These are phyloP conservation scores for Sitobion miscanthi DNA, from an alignment of 1,140 invertebrate species.

Conservation along the genomic window DNA sequence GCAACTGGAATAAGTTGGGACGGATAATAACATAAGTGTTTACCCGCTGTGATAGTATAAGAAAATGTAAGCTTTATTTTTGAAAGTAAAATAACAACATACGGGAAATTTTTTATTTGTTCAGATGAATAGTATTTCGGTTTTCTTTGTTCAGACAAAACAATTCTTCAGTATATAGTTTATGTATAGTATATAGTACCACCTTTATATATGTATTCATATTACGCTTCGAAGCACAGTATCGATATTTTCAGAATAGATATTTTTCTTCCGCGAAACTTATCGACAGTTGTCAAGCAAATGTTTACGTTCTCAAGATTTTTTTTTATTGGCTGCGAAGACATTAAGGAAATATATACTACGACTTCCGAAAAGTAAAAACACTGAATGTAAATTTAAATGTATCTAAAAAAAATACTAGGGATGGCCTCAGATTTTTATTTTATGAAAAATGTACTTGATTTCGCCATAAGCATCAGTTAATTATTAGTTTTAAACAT, in stretches of 20 bases:
- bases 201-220: neutral
- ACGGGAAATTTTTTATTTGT: constrained; percentile 14
- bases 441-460: neutral
- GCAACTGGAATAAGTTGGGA: neutral
- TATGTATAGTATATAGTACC: neutral
- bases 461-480: neutral
- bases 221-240: neutral
- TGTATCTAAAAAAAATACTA: neutral
- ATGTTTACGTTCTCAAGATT: neutral
- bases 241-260: constrained; percentile 29
- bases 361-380: neutral
- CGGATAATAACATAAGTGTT: neutral
- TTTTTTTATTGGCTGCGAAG: neutral
- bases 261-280: neutral
- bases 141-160: constrained; percentile 24
- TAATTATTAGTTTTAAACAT: neutral
- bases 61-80: constrained; percentile 33
- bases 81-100: neutral
- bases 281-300: neutral
- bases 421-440: neutral
- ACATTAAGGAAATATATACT: neutral
- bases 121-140: neutral
- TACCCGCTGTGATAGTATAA: neutral
- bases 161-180: neutral
- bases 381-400: neutral